phyloP scores from a whole-genome alignment of 2,888 invertebrate genomes.

The Callosobruchus maculatus region DNA sequence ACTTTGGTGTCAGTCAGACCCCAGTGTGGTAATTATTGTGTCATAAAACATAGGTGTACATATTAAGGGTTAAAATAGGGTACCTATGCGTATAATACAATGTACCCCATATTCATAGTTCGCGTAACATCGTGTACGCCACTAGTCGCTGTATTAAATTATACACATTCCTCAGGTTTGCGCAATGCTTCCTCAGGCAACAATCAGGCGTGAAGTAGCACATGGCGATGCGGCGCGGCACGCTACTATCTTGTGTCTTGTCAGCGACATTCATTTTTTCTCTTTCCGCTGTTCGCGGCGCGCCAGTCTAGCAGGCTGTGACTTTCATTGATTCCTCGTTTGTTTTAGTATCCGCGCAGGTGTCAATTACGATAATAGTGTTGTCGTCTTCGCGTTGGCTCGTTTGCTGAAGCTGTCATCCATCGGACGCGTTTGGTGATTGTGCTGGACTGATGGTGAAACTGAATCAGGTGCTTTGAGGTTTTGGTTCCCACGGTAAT shows the following conservation, averaged over 20 bases:
- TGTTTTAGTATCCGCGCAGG: not conserved
- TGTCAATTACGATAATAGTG: not conserved
- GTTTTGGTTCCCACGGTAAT: too few species aligned
- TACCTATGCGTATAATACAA: too few species aligned
- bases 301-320: not conserved
- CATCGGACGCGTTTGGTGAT: not conserved
- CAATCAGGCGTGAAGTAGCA: slow-evolving; percentile 23
- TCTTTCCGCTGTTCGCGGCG: not conserved
- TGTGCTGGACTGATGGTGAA: not conserved
- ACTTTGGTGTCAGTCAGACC: too few species aligned
- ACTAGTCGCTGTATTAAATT: not conserved
- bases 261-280: slow-evolving; percentile 2
- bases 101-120: not conserved
- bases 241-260: slow-evolving; percentile 4
- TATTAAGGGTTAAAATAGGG: too few species aligned
- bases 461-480: not conserved
- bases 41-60: too few species aligned
- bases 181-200: not conserved
- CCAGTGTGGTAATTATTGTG: too few species aligned
- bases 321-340: not conserved
- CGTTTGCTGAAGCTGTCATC: too few species aligned
- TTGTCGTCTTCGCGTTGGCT: too few species aligned
- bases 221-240: slow-evolving; percentile 12
- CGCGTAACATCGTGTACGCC: not conserved
- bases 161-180: not conserved